These are phyloP conservation scores for Trilocha varians DNA, from an alignment of 2,888 invertebrate genomes.

Conservation along the genomic window DNA sequence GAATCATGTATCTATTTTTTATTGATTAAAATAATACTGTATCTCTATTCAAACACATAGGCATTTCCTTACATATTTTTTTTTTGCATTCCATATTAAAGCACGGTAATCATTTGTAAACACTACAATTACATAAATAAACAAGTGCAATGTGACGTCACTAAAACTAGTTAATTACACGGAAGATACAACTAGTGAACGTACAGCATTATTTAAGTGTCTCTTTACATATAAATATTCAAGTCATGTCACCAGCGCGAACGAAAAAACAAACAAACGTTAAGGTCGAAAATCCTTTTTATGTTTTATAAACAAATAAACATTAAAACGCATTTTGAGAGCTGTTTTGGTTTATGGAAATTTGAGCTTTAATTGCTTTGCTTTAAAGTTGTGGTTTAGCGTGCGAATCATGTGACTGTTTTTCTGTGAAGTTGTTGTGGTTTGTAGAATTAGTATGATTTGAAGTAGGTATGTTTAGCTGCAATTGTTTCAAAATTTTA, in stretches of 20 bases:
- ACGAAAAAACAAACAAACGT: neutral
- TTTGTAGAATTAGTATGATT: no score
- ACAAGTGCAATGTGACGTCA: constrained; percentile 15
- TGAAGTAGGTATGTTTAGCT: no score
- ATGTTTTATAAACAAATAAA: constrained; percentile 10
- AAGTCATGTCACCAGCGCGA: constrained; percentile 12
- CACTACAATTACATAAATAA: constrained; percentile 6
- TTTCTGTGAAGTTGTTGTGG: neutral
- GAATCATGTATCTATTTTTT: no score
- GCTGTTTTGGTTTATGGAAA: neutral
- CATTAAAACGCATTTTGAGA: constrained; percentile 16
- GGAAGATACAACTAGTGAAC: constrained; percentile 25
- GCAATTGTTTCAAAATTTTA: no score
- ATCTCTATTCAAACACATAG: no score
- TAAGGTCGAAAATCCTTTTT: constrained; percentile 11
- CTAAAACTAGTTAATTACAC: constrained; percentile 27
- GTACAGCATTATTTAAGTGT: constrained; percentile 22
- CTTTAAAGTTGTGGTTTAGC: no score
- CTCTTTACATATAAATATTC: constrained; percentile 21
- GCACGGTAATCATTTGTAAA: neutral
- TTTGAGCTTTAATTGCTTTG: neutral
- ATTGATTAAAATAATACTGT: no score
- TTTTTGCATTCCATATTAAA: neutral
- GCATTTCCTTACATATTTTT: neutral
- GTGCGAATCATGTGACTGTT: no score